Evolutionary conservation across 2,888 invertebrate species (phyloP), one percentile per base, ranked within the genome.

Genomic region (Microplitis manilae): DNA sequence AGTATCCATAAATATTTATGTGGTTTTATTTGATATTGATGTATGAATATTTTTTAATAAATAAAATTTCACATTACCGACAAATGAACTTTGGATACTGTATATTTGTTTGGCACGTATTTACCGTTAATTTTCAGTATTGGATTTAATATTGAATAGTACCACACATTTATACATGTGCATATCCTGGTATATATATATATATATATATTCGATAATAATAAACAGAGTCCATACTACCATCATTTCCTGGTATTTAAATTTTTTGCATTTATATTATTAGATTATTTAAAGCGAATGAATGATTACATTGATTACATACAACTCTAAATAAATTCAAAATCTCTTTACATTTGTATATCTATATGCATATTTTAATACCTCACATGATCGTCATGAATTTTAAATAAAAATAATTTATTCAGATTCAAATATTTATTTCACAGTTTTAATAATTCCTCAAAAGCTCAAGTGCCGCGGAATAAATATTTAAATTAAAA

Each of bases 391-490:
- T 41, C 5, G n/a, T 15, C 15, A 30, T 9, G 4, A 68, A 68
- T 30, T 68, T 41, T 7, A 17, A 68, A 68, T 5, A 8, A 68
- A 68, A 8, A 68, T 68, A 9, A 68, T 68, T 40, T 15, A 30
- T 1, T 17, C 5, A 38, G 13, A 41, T 39, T 68, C 30, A 68
- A 40, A 68, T 5, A 17, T 13, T 13, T 8, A 50, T 8, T 50
- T 50, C 13, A 13, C 2, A 50, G 2, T 50, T 50, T 50, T 50
- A 30, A 30, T 30, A 30, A 30, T 30, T 30, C 30, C 30, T 30
- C 30, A 30, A 30, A 30, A 30, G 30, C 30, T 30, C 4, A 30
- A 30, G 30, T 4, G 30, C 30, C 4, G 2, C 30, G 30, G 30
- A 30, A 30, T 30, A 30, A 50, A 13, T 9, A 8, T 13, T 50